Evolutionary conservation across 2,797 vertebrate species (phyloP).

Genomic region (Psittacula echo): DNA sequence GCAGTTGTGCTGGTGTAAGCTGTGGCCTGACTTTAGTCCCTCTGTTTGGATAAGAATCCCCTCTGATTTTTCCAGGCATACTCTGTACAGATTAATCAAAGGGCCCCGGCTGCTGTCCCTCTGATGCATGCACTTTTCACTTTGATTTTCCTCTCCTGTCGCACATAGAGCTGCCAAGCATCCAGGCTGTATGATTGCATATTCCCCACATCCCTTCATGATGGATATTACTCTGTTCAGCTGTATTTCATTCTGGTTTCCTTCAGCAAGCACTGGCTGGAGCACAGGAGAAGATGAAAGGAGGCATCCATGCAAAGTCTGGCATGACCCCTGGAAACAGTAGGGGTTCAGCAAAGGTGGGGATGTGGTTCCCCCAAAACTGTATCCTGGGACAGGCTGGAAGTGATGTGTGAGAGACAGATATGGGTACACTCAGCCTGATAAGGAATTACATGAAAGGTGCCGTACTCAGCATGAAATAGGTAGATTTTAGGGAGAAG

Average conservation of each 20-base stretch:
- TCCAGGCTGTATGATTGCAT: not conserved
- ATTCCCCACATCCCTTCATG: not conserved
- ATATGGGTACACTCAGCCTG: not conserved
- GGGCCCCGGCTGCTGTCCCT: not conserved
- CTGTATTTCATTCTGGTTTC: not conserved
- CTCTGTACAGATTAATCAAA: not conserved
- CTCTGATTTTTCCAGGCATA: not conserved
- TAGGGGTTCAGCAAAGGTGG: not conserved
- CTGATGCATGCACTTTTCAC: not conserved
- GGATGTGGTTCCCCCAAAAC: not conserved
- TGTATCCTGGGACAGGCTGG: not conserved
- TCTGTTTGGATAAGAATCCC: not conserved
- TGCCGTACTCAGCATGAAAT: not conserved
- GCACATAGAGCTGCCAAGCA: not conserved
- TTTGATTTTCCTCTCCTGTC: conserved; percentile 19
- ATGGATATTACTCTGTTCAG: not conserved
- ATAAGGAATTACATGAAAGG: not conserved
- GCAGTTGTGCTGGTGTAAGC: not conserved
- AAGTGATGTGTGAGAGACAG: not conserved
- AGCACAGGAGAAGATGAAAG: not conserved
- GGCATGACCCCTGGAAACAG: not conserved
- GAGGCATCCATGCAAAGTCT: not conserved
- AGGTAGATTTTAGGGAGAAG: not conserved
- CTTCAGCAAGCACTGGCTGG: not conserved
- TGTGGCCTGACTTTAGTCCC: not conserved